phyloP scores from a whole-genome alignment of 2,797 vertebrate genomes.

The Enteromius radiatus region DNA sequence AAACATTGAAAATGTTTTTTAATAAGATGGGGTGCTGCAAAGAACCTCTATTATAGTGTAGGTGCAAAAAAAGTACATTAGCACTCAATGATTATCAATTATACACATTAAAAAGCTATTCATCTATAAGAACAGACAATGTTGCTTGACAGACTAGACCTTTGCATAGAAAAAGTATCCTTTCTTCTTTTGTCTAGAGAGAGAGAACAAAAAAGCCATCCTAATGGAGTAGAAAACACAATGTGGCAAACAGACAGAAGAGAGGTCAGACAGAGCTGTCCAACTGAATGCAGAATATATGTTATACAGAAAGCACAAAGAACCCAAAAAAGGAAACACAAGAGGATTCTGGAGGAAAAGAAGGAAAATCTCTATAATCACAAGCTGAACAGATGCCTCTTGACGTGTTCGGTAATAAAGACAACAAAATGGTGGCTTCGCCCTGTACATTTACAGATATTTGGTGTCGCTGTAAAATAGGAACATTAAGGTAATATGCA shows the following conservation, averaged over 20 bases:
- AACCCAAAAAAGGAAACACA: neutral
- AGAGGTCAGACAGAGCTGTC: conserved; percentile 28
- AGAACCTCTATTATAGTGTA: neutral
- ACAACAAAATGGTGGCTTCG: neutral
- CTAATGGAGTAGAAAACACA: conserved; percentile 36
- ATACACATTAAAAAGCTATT: neutral
- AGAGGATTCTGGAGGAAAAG: neutral
- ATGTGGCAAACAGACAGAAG: conserved; percentile 15
- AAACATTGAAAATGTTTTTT: neutral
- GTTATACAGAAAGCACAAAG: neutral
- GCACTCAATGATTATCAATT: neutral
- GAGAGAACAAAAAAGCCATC: conserved; percentile 12
- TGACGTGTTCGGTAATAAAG: conserved; percentile 6
- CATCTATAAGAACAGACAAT: neutral
- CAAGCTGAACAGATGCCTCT: conserved; percentile 14
- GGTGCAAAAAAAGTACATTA: neutral
- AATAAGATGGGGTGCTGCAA: neutral
- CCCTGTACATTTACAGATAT: conserved; percentile 26
- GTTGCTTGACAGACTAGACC: neutral
- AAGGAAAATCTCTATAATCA: conserved; percentile 23
- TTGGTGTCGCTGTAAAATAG: conserved; percentile 48
- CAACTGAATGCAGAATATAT: conserved; percentile 28
- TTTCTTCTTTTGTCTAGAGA: conserved; percentile 5
- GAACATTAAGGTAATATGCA: conserved; percentile 33
- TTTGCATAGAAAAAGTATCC: neutral